Conservation (phyloP, 2,797 vertebrate genomes). For the Arnoldichthys spilopterus region DNA sequence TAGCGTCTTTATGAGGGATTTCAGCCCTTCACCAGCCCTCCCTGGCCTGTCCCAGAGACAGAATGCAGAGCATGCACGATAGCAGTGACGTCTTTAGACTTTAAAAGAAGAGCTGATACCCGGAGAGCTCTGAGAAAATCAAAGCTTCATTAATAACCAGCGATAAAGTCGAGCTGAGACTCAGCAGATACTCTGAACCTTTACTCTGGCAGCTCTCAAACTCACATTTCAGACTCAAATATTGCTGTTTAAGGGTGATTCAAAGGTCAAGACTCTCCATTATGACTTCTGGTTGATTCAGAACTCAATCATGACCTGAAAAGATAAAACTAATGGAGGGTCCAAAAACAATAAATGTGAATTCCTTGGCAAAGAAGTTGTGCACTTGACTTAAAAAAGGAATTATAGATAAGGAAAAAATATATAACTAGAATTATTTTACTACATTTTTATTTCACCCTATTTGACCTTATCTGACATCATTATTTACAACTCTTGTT, state of each 20-base stretch:
- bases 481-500: not conserved
- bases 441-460: not conserved
- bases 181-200: constrained; percentile 38
- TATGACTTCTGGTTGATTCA: constrained; percentile 23
- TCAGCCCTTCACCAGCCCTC: not conserved
- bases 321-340: constrained; percentile 39
- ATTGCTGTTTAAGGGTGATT: constrained; percentile 34
- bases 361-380: not conserved
- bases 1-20: not conserved
- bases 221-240: constrained; percentile 20
- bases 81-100: constrained; percentile 43
- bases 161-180: constrained; percentile 56
- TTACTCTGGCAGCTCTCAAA: constrained; percentile 28
- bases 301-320: constrained; percentile 25
- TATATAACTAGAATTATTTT: not conserved
- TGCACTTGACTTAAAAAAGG: not conserved
- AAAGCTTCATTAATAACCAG: constrained; percentile 58
- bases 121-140: constrained; percentile 40
- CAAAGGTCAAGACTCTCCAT: constrained; percentile 40
- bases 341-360: constrained; percentile 40
- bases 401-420: not conserved
- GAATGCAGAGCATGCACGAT: constrained; percentile 53
- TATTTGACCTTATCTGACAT: too few species aligned
- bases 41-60: constrained; percentile 36
- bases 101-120: constrained; percentile 46